Base-by-base conservation (phyloP, 2,113 vertebrate genomes). In the Barnardius zonarius region DNA sequence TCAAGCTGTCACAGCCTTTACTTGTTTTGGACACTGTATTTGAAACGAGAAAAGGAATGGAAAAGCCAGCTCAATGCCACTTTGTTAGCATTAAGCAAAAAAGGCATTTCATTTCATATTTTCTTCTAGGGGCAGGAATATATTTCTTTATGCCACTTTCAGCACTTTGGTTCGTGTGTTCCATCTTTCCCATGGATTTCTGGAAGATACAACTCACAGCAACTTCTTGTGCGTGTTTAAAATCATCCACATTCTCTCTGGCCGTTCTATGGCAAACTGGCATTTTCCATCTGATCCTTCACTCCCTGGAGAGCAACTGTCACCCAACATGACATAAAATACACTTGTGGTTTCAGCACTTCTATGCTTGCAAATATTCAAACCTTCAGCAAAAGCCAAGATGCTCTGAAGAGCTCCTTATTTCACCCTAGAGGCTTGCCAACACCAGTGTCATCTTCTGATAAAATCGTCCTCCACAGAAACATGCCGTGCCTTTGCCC, bases 311-410 rank as follows among this genome's bases (percentile, higher is more conserved):
- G 85, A 93, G 86, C 20, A 35, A 33, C 63, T 81, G 51, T 62
- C 84, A 87, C 46, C 68, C 66, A 55, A n/a, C 25, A 39, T 35
- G 81, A 95, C 73, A 86, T 64, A 68, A 95, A 94, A 95, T 63
- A 86, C 63, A 83, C 74, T 83, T 85, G 83, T 67, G 63, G 31
- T 46, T 93, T 95, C 89, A 88, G 49, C 52, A 62, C 33, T 84
- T 94, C 78, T 73, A 8, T n/a, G 49, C 49, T 90, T 75, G 35
- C 63, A 87, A 90, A 78, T 27, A 88, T 68, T 69, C 39, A 91
- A 92, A 86, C 55, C 48, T 88, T 92, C 74, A 62, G 79, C 62
- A 59, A 66, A 81, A 90, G 75, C 39, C 37, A 66, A 83, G 43
- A 79, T 55, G 59, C 67, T 94, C 75, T 76, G 83, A 93, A 84